Conservation (phyloP, 2,113 vertebrate genomes). For the Thunnus maccoyii region DNA sequence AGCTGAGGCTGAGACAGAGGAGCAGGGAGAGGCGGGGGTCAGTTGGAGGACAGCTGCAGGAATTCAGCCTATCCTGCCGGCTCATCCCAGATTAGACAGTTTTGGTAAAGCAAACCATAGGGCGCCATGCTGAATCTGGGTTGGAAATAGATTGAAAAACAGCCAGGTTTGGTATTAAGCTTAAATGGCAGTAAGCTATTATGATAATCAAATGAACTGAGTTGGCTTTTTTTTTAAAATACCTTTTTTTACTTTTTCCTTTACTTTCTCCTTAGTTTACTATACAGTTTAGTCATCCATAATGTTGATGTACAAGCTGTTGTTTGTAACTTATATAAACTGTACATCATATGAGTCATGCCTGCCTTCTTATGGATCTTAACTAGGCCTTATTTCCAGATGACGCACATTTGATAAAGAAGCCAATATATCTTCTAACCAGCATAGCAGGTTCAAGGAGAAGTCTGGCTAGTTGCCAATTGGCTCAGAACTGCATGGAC, state of each 20-base stretch:
- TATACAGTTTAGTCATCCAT: background rate
- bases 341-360: background rate
- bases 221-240: background rate
- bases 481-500: background rate
- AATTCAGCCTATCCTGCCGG: constrained; percentile 38
- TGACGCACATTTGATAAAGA: background rate
- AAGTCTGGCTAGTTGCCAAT: too few relatives aligned
- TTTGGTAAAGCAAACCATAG: constrained; percentile 34
- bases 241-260: background rate
- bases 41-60: constrained; percentile 60
- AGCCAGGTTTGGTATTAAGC: constrained; percentile 8
- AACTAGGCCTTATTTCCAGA: constrained; percentile 21
- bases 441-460: background rate
- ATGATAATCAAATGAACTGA: background rate
- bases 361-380: background rate
- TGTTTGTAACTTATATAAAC: background rate
- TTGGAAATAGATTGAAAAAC: background rate
- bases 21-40: constrained; percentile 50
- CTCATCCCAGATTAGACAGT: constrained; percentile 59
- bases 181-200: background rate
- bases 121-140: constrained; percentile 10
- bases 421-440: background rate
- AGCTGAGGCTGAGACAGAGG: constrained; percentile 36
- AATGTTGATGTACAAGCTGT: background rate
- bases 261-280: background rate